Conservation (phyloP, 2,888 invertebrate genomes). For the Noctua janthe region DNA sequence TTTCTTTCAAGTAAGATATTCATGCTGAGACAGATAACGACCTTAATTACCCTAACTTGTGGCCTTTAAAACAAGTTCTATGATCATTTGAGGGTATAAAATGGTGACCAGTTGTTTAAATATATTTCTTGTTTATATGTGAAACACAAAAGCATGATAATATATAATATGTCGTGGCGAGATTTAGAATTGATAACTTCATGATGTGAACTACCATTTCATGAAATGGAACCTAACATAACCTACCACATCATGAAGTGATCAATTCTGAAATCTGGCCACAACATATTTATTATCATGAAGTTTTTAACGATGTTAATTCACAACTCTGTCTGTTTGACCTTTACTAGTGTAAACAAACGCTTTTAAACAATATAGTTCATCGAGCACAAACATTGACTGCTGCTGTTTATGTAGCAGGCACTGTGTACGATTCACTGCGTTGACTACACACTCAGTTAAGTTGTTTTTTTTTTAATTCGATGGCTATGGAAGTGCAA, state of each 20-base stretch:
- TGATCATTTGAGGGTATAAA: conserved; percentile 12
- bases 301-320: conserved; percentile 11
- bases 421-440: background rate
- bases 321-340: conserved; percentile 20
- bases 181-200: background rate
- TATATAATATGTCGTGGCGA: background rate
- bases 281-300: background rate
- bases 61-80: conserved; percentile 1
- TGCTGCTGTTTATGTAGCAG: conserved; percentile 13
- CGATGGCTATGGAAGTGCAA: conserved; percentile 1
- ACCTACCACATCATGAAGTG: background rate
- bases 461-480: conserved; percentile 26
- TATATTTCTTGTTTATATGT: background rate
- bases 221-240: background rate
- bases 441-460: conserved; percentile 4
- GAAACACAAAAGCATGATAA: background rate
- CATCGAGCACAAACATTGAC: conserved; percentile 17
- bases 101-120: background rate
- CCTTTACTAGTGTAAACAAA: conserved; percentile 2
- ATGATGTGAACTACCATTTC: background rate
- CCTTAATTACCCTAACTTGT: background rate
- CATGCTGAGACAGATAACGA: conserved; percentile 19
- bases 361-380: conserved; percentile 30
- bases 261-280: background rate
- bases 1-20: conserved; percentile 11